A percentile compares a stretch with the other conserved stretches of the same genome.
phyloP scores from a whole-genome alignment of 2,797 vertebrate species.

The Chelonia mydas region DNA sequence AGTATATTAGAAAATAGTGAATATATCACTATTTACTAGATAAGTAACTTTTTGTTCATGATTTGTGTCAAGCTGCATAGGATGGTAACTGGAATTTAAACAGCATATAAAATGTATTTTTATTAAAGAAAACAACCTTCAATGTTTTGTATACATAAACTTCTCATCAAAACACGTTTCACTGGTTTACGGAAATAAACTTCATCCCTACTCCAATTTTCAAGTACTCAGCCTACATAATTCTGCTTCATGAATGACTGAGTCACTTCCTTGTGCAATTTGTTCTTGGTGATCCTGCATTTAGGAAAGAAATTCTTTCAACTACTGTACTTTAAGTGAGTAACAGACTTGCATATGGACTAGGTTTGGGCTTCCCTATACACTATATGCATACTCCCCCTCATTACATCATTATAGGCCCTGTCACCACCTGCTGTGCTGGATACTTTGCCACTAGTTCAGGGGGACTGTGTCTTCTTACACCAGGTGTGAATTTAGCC shows the following conservation, averaged over 20 bases:
- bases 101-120: no score
- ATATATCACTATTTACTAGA: no score
- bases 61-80: no score
- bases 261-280: slow-evolving; percentile 62
- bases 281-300: slow-evolving; percentile 52
- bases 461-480: not conserved
- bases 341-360: slow-evolving; percentile 46
- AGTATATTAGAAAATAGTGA: no score
- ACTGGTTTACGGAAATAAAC: slow-evolving; percentile 33
- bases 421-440: not conserved
- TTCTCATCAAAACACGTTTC: no score
- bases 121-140: no score
- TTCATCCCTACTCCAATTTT: slow-evolving; percentile 45
- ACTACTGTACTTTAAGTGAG: slow-evolving; percentile 54
- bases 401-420: not conserved
- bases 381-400: not conserved
- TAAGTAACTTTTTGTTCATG: no score
- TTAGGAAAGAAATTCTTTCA: not conserved
- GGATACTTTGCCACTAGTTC: not conserved
- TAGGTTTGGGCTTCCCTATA: not conserved
- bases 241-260: slow-evolving; percentile 58
- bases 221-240: slow-evolving; percentile 9
- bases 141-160: no score
- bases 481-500: not conserved
- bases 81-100: no score